Evolutionary conservation across 2,113 vertebrate species (phyloP), one percentile per base, ranked within the genome.

Genomic region (Phasianus colchicus): DNA sequence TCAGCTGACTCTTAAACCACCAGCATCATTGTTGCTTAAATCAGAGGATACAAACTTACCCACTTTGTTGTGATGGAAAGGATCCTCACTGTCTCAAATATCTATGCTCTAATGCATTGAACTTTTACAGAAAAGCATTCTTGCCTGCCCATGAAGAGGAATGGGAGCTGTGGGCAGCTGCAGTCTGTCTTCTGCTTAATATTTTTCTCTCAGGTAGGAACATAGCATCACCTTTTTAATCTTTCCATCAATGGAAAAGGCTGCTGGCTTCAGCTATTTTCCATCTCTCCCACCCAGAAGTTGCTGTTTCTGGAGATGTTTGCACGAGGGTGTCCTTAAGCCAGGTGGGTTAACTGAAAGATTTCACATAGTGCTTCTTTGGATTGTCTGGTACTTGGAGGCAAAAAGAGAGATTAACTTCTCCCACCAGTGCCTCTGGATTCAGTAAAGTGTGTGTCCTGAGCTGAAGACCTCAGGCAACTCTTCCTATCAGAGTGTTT

Each of bases 11-110:
- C 57, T 82, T 54, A 74, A 93, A 48, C 63, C 60, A 85, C 75
- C 67, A 84, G 95, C 94, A 92, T 38, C 38, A 58, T 36, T 18
- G 21, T 73, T 85, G 75, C 42, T 36, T 87, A 55, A 64, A 91
- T 94, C 78, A 87, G 67, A 45, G 54, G 32, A 52, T 84, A 54
- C 48, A 87, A 30, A 78, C 72, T 73, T 45, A 79, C 2, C 27
- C 6, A 5, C 54, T 92, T 89, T 54, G 32, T 38, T 89, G 7
- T 54, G 54, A 19, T 42, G 67, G 67, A 54, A 81, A 63, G 72
- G 75, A 72, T 90, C 54, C 24, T 89, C 54, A 50, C 27, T 20
- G 16, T 76, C 60, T 47, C 36, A 76, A 4, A 34, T 16, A 19
- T 25, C 1, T 10, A 36, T 22, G 30, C 47, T 84, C 10, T n/a